These are phyloP conservation scores for Philonicus albiceps DNA, from an alignment of 2,888 invertebrate genomes.

Conservation along the genomic window DNA sequence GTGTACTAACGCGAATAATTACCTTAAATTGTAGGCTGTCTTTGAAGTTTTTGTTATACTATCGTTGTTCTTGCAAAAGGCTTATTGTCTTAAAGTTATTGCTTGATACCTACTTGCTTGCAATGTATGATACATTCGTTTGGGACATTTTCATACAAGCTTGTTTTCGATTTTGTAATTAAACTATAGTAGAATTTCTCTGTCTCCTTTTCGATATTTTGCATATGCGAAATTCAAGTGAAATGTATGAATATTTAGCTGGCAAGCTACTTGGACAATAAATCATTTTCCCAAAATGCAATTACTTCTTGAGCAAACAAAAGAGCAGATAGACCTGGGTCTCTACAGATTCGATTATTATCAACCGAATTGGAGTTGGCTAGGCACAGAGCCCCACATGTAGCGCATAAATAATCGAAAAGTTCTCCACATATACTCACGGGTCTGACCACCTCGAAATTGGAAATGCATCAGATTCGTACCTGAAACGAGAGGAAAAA, in stretches of 20 bases:
- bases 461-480: conserved; percentile 13
- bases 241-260: background rate
- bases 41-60: background rate
- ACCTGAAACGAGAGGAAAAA: background rate
- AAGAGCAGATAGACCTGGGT: background rate
- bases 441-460: background rate
- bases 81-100: background rate
- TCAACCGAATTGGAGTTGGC: background rate
- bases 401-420: background rate
- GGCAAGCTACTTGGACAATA: background rate
- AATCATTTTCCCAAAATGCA: background rate
- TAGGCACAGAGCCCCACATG: background rate
- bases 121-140: background rate
- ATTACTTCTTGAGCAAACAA: background rate
- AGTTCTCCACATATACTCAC: conserved; percentile 16
- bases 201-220: background rate
- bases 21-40: too few species aligned
- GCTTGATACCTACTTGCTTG: background rate
- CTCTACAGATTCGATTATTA: background rate
- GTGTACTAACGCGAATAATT: too few species aligned
- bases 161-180: background rate
- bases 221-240: background rate
- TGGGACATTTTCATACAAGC: background rate
- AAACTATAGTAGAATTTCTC: background rate
- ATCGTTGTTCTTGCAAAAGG: background rate